Evolutionary conservation across 2,888 invertebrate genomes (phyloP), one percentile per base, ranked within the genome.

Genomic region (Heliconius aoede): DNA sequence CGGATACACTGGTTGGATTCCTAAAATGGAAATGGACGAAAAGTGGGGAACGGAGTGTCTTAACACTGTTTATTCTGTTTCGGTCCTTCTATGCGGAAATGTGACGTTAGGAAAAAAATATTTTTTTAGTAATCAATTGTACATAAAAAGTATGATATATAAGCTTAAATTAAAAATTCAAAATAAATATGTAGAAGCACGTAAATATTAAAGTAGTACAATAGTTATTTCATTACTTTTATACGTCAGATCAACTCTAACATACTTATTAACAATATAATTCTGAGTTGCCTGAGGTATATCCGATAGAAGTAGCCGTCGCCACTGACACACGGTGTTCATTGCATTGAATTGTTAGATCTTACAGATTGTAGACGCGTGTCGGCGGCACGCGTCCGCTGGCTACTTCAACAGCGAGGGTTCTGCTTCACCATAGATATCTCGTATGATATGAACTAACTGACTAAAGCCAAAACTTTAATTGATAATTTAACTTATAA

Each of bases 331-430:
- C 32, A 78, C 73, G 69, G 68, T 68, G 75, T 75, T 76, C 72
- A 73, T 78, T 78, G 74, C 72, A 78, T 78, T 80, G 79, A 78
- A 74, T 65, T 21, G 77, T 74, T 77, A 79, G 79, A 80, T 77
- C 73, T 46, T 78, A 75, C 81, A 78, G 79, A 80, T 80, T 77
- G 72, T 74, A 72, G 76, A 64, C 78, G 73, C 77, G 81, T 80
- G 80, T 80, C 73, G 61, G 61, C 28, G 79, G 81, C 83, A 81
- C 82, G 81, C 80, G 82, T 81, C 82, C 80, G 71, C 65, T 40
- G 8, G 65, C 36, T 40, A 65, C 65, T 65, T 36, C 3, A n/a
- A 36, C 65, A 36, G 32, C 11, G 64, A 64, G 32, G 64, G 15
- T 65, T 18, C 15, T 3, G 18, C 65, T 40, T 36, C 36, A 40